A percentile compares a stretch with the other conserved stretches of the same genome.
These are phyloP conservation scores for Myotis pilosus DNA, from an alignment of 2,797 vertebrate genomes.

Conservation along the genomic window DNA sequence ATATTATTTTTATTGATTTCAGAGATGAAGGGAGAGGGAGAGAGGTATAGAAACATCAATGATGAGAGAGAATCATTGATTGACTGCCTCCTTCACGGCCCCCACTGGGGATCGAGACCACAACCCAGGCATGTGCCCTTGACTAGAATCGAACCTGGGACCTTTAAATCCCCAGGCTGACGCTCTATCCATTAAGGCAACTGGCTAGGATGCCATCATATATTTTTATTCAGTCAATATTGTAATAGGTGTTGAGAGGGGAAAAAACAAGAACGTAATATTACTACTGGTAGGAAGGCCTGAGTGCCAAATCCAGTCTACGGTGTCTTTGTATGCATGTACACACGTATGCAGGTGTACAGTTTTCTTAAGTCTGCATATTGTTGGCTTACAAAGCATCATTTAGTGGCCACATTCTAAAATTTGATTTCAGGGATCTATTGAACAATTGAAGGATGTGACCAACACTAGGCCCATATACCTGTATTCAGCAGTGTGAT, in stretches of 20 bases:
- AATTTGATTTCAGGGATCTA: not conserved
- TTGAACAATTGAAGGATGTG: not conserved
- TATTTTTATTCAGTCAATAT: not conserved
- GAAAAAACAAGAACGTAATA: not conserved
- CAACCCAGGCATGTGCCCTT: too few species aligned
- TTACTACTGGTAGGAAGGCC: not conserved
- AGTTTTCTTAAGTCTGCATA: not conserved
- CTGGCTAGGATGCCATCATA: not conserved
- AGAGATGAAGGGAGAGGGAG: too few species aligned
- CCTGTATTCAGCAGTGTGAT: not conserved
- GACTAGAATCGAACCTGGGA: too few species aligned
- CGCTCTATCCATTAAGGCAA: too few species aligned
- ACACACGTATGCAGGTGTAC: fast-evolving
- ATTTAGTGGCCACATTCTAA: not conserved
- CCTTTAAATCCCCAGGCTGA: too few species aligned
- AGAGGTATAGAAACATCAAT: too few species aligned
- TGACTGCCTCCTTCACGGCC: too few species aligned
- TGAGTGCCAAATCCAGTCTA: not conserved
- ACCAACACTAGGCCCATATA: not conserved
- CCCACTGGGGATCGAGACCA: too few species aligned
- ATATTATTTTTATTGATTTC: too few species aligned
- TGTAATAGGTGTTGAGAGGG: not conserved
- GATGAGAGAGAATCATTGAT: too few species aligned
- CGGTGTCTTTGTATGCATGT: fast-evolving
- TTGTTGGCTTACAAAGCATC: not conserved